phyloP scores from a whole-genome alignment of 2,113 vertebrate species.

The Alces alces region DNA sequence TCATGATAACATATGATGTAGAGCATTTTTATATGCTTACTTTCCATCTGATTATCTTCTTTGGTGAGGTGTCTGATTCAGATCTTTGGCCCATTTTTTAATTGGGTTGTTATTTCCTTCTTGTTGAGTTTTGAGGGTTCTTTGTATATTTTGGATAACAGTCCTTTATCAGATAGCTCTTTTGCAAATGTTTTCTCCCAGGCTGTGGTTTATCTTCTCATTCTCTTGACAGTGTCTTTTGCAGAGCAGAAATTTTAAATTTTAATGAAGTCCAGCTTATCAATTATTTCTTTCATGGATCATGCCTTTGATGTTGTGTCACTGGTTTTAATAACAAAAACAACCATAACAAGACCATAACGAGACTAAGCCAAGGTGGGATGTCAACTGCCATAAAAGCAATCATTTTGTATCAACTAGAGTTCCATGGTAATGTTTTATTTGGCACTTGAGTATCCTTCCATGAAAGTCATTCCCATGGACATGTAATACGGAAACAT shows the following conservation, averaged over 20 bases:
- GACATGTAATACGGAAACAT: constrained; percentile 47
- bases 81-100: neutral
- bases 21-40: neutral
- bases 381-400: constrained; percentile 22
- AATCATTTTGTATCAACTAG: neutral
- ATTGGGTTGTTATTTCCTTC: neutral
- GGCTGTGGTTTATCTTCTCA: neutral
- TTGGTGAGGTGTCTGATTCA: neutral
- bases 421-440: neutral
- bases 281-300: constrained; percentile 24
- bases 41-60: neutral
- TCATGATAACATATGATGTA: neutral
- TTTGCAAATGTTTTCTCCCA: constrained; percentile 22
- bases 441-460: constrained; percentile 50
- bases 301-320: neutral
- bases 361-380: constrained; percentile 17
- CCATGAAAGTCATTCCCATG: constrained; percentile 46
- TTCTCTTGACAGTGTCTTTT: constrained; percentile 7
- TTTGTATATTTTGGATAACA: neutral
- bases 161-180: neutral
- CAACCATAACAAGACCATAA: neutral
- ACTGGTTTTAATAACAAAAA: constrained; percentile 39
- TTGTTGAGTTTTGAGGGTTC: neutral
- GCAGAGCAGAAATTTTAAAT: neutral
- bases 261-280: constrained; percentile 43